phyloP scores from a whole-genome alignment of 2,797 vertebrate genomes.

The Anolis apletophallus region DNA sequence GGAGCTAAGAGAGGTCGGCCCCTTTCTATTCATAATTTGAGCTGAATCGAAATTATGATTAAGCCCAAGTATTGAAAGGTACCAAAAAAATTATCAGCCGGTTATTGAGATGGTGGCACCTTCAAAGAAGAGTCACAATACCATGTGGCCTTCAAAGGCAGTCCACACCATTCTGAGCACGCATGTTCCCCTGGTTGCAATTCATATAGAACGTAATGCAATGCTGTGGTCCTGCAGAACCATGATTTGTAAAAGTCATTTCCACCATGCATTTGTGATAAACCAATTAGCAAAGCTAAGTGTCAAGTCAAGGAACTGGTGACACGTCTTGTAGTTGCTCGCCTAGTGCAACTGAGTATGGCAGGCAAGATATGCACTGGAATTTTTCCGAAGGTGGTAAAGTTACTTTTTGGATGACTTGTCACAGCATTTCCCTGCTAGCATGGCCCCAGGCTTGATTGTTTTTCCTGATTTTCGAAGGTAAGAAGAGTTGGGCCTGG shows the following conservation, averaged over 20 bases:
- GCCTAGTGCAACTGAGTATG: not conserved
- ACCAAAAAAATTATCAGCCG: not conserved
- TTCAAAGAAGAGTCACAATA: not conserved
- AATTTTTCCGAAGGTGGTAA: not conserved
- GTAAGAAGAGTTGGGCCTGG: too few relatives aligned
- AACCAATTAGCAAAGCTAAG: not conserved
- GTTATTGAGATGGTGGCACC: not conserved
- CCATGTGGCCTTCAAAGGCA: not conserved
- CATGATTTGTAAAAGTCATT: not conserved
- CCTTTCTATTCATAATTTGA: not conserved
- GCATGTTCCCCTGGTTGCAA: not conserved
- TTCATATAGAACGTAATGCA: not conserved
- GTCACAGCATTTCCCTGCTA: too few relatives aligned
- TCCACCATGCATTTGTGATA: not conserved
- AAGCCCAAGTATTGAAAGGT: not conserved
- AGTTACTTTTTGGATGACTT: too few relatives aligned
- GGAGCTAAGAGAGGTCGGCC: not conserved
- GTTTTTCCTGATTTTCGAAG: too few relatives aligned
- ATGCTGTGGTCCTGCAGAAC: not conserved
- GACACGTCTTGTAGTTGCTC: not conserved
- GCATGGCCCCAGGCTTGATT: too few relatives aligned
- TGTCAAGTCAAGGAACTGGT: not conserved
- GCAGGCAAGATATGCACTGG: not conserved
- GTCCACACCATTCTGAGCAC: not conserved
- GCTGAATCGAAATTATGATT: not conserved